A percentile compares a stretch with the other conserved stretches of the same genome.
Evolutionary conservation across 2,797 vertebrate species (phyloP).

Genomic region (Spinus olivaceus): DNA sequence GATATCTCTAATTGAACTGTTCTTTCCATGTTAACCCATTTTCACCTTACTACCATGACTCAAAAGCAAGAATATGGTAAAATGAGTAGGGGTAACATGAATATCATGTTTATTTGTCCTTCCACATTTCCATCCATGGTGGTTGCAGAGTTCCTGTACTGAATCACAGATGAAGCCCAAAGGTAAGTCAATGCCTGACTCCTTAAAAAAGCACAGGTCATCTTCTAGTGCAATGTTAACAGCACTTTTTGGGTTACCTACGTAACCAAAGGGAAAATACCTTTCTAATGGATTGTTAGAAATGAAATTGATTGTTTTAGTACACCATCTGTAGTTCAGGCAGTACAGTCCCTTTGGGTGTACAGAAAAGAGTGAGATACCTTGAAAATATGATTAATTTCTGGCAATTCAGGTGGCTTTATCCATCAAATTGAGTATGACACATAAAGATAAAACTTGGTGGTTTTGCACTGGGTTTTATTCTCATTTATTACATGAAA

Average conservation of each 20-base stretch:
- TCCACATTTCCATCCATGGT: neutral
- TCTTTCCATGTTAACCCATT: neutral
- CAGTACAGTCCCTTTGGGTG: neutral
- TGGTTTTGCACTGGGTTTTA: neutral
- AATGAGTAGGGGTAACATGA: neutral
- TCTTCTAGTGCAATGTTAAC: neutral
- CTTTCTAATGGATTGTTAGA: neutral
- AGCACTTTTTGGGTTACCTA: neutral
- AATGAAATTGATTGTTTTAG: neutral
- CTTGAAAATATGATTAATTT: constrained; percentile 6
- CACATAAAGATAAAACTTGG: neutral
- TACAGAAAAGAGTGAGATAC: neutral
- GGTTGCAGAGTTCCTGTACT: neutral
- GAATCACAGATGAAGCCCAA: neutral
- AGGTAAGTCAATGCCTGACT: neutral
- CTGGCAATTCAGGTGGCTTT: neutral
- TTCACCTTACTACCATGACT: neutral
- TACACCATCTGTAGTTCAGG: neutral
- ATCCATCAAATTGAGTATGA: neutral
- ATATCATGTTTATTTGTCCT: neutral
- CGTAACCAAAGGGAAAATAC: neutral
- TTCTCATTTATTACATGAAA: neutral
- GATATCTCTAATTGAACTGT: neutral
- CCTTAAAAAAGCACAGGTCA: neutral
- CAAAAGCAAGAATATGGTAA: neutral